phyloP scores from a whole-genome alignment of 2,888 invertebrate species.

The Athetis lepigone region DNA sequence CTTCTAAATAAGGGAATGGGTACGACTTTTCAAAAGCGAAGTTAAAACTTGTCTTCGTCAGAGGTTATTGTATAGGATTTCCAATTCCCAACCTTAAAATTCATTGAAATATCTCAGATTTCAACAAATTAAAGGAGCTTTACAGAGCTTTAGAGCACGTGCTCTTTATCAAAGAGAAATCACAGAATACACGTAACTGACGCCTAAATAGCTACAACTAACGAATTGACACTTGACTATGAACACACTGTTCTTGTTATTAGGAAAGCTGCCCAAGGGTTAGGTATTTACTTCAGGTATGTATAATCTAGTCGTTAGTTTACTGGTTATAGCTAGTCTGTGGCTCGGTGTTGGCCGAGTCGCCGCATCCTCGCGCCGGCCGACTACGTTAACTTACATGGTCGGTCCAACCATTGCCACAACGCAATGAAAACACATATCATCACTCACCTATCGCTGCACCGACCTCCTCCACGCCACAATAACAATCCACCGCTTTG shows the following conservation, averaged over 20 bases:
- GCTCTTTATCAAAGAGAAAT: slow-evolving; percentile 29
- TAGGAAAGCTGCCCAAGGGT: slow-evolving; percentile 26
- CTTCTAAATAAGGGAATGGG: background rate
- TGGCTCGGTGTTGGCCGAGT: slow-evolving; percentile 47
- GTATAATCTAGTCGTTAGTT: slow-evolving; percentile 33
- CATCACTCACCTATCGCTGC: slow-evolving; percentile 79
- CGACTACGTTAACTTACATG: slow-evolving; percentile 53
- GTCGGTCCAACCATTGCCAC: slow-evolving; percentile 60
- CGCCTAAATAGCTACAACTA: background rate
- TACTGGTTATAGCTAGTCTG: slow-evolving; percentile 59
- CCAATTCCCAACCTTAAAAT: no score
- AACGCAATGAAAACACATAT: slow-evolving; percentile 60
- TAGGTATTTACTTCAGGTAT: slow-evolving; percentile 36
- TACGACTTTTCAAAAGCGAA: background rate
- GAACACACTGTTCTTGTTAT: slow-evolving; percentile 7
- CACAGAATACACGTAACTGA: background rate
- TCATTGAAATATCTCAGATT: background rate
- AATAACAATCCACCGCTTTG: slow-evolving; percentile 86
- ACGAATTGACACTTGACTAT: slow-evolving; percentile 1
- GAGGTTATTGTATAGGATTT: no score
- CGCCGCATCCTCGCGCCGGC: slow-evolving; percentile 58
- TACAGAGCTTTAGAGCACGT: slow-evolving; percentile 42
- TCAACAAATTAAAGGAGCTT: slow-evolving; percentile 2
- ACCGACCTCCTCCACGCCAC: slow-evolving; percentile 74
- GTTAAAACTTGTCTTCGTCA: slow-evolving; percentile 1